Evolutionary conservation across 2,113 vertebrate genomes (phyloP), one percentile per base, ranked within the genome.

Genomic region (Sphyrna mokarran): DNA sequence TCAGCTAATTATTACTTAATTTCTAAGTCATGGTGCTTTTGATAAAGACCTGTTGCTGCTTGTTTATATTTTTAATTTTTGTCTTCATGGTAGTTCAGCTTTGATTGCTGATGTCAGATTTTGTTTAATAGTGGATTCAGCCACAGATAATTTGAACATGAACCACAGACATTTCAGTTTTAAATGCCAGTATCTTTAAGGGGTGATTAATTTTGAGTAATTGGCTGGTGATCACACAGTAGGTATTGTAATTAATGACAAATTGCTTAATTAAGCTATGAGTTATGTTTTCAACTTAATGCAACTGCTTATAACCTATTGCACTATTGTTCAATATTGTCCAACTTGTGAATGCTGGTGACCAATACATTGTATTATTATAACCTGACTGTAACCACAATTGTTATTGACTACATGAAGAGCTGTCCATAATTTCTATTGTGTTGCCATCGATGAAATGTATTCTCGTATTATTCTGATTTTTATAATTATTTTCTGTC

Each of bases 221-320:
- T 95, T 33, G 94, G 20, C 37, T 54, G 23, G 69, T 72, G 11
- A 54, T 95, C 94, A 33, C 13, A 40, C 40, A 54, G 20, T 69
- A 20, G 33, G 11, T 95, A 54, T 95, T 70, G 43, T 1, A 95
- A 72, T 95, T 95, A 94, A 70, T 48, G 69, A 54, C 43, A 29
- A 68, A 54, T 22, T 70, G 69, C 40, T 70, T 69, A n/a, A 68
- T 69, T 94, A 54, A 72, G 40, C 40, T 5, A 26, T 72, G 94
- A 95, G 68, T 72, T 95, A 66, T 76, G 40, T 13, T 95, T 95
- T 95, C 94, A 95, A 5, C 63, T 94, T 48, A 70, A 48, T 94
- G 37, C 66, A 94, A 40, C 66, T 43, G 93, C n/a, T 70, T 94
- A 37, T 94, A 70, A 94, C 93, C 33, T 69, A 70, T 23, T 94